Evolutionary conservation across 2,888 invertebrate genomes (phyloP).

Genomic region (Macrophya annulata): DNA sequence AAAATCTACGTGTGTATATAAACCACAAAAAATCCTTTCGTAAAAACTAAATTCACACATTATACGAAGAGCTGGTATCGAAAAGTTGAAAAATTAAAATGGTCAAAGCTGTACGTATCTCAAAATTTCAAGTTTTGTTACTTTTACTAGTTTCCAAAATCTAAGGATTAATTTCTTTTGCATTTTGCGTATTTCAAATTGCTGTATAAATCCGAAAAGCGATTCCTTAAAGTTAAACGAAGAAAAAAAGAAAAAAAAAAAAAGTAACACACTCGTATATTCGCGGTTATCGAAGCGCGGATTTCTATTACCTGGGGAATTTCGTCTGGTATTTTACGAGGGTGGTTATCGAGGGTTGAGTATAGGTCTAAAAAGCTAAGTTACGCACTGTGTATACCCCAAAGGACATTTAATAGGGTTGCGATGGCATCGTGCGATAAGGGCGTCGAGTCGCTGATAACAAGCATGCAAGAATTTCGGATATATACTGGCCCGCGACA

Average conservation of each 20-base stretch:
- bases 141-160: not conserved
- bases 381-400: slow-evolving; percentile 28
- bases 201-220: not conserved
- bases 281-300: slow-evolving; percentile 23
- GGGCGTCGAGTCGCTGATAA: slow-evolving; percentile 42
- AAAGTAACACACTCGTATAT: not conserved
- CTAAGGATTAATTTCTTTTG: not conserved
- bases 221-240: not conserved
- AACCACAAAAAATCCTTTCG: too few species aligned
- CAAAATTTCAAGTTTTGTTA: slow-evolving; percentile 54
- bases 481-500: slow-evolving; percentile 56
- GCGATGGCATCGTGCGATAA: slow-evolving; percentile 43
- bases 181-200: not conserved
- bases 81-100: not conserved
- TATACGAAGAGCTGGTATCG: not conserved
- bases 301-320: slow-evolving; percentile 27
- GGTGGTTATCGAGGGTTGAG: slow-evolving; percentile 22
- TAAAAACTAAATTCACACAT: not conserved
- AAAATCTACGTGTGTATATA: not conserved
- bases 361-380: slow-evolving; percentile 1
- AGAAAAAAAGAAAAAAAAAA: not conserved
- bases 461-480: slow-evolving; percentile 50
- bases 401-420: slow-evolving; percentile 47
- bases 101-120: not conserved
- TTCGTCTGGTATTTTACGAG: slow-evolving; percentile 24